Conservation (phyloP, 2,888 invertebrate species). For the Stictocephala bisonia region DNA sequence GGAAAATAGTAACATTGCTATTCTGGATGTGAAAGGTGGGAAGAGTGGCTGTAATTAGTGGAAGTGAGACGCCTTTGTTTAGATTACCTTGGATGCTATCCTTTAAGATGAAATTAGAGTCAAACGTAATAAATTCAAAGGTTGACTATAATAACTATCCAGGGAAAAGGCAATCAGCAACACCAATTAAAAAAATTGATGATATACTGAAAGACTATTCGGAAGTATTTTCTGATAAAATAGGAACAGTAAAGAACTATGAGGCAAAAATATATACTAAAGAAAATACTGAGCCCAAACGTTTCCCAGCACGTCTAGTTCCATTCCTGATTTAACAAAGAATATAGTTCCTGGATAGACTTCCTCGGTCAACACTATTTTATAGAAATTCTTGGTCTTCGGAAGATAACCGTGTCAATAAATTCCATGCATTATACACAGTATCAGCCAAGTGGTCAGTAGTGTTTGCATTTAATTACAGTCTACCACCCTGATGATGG, state of each 20-base stretch:
- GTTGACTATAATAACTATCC: no score
- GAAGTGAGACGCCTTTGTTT: conserved; percentile 9
- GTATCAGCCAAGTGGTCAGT: no score
- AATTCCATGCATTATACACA: no score
- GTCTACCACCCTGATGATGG: no score
- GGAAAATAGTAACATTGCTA: not conserved
- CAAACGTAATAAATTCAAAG: not conserved
- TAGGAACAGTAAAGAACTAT: not conserved
- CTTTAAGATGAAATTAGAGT: not conserved
- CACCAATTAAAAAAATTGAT: not conserved
- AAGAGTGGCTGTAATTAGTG: not conserved
- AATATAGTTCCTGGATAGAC: no score
- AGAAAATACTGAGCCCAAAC: not conserved
- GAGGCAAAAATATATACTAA: not conserved
- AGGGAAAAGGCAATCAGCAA: no score
- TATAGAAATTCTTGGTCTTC: no score
- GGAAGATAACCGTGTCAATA: no score
- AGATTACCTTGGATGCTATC: conserved; percentile 6
- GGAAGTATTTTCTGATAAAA: not conserved
- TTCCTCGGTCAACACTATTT: no score
- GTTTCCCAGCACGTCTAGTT: not conserved
- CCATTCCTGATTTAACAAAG: conserved; percentile 13
- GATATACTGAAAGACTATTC: no score
- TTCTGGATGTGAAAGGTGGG: not conserved
- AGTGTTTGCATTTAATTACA: no score